Conservation (phyloP, 2,113 vertebrate genomes). For the Pogona vitticeps region DNA sequence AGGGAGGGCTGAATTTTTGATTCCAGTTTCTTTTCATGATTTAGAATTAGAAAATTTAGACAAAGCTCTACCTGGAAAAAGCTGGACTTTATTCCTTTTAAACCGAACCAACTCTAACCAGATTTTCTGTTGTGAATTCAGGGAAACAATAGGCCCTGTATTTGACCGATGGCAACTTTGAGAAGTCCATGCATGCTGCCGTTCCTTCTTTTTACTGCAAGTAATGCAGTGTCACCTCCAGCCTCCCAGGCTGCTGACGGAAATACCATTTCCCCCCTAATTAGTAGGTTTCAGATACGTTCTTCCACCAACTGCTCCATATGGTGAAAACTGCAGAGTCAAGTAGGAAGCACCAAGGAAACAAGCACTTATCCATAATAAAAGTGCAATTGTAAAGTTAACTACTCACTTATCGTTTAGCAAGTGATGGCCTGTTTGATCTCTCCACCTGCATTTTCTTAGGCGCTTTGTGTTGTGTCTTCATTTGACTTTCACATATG, state of each 20-base stretch:
- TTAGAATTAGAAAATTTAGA: not conserved
- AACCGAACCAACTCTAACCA: not conserved
- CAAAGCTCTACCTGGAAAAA: not conserved
- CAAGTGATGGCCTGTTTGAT: not conserved
- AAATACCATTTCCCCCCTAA: not conserved
- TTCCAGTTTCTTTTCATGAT: too few relatives aligned
- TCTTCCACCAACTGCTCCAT: not conserved
- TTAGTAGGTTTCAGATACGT: not conserved
- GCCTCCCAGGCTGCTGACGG: not conserved
- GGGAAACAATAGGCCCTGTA: not conserved
- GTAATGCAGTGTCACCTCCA: not conserved
- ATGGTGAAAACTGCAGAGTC: not conserved
- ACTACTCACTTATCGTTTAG: not conserved
- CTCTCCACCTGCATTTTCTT: not conserved
- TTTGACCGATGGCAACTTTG: not conserved
- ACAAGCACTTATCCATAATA: not conserved
- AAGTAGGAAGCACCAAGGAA: not conserved
- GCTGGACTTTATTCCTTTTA: not conserved
- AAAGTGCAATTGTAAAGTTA: conserved; percentile 18
- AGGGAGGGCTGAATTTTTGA: not conserved
- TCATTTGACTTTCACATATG: not conserved
- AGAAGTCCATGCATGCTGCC: not conserved
- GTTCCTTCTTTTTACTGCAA: not conserved
- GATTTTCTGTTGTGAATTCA: not conserved
- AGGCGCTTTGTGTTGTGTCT: not conserved